Evolutionary conservation across 1,140 invertebrate species (phyloP), one percentile per base, ranked within the genome.

Genomic region (Formica selysi): DNA sequence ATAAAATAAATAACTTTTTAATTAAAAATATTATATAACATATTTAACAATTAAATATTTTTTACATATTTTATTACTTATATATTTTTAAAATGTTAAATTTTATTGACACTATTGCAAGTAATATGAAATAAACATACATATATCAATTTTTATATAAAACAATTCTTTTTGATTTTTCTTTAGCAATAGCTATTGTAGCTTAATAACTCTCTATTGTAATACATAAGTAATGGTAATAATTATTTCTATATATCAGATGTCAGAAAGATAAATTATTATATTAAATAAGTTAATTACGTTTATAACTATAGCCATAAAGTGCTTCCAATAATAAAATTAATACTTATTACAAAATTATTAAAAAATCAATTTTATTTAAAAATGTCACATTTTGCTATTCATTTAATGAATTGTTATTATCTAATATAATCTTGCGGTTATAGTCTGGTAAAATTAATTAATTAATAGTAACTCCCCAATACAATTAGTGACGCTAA

Each of bases 331-430:
- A 16, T 48, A 44, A 26, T 44, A 70, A 48, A 68, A 26, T 26
- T 44, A 68, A 44, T 44, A 68, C 11, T 70, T 70, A 51, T 3
- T 2, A 51, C 19, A 71, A 51, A 71, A 32, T 32, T 16, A 70
- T 48, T 70, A 48, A 71, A 70, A 48, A 48, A 8, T 64, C 36
- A 64, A 44, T 68, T 44, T 10, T 38, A 19, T n/a, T 29, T 51
- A n/a, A 51, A 48, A 10, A 19, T 32, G 29, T 71, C 22, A 32
- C 13, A 7, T 5, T 71, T 2, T 11, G 22, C 2, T 48, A 70
- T 29, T 68, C 8, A 48, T 29, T 68, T 19, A 48, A 32, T 32
- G 3, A 32, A 32, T 32, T 3, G 26, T 13, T 29, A 19, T 70
- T 32, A 51, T n/a, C 29, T 70, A 48, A 29, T 29, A n/a, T 3